Evolutionary conservation across 2,888 invertebrate species (phyloP).

Genomic region (Unio pictorum): DNA sequence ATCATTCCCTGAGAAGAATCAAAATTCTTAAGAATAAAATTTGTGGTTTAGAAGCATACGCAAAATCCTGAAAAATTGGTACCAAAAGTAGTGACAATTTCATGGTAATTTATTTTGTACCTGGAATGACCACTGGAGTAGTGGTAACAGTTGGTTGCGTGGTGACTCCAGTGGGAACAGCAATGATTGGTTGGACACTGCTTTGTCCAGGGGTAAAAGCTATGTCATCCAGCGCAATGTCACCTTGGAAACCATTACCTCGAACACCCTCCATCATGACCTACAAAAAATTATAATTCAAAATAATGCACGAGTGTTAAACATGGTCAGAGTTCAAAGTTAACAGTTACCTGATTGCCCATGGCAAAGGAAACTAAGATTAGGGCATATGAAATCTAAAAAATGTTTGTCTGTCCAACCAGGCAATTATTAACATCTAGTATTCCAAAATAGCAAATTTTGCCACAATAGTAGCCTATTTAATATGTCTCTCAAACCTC

Average conservation of each 20-base stretch:
- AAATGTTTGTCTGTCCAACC: neutral
- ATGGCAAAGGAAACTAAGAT: too few species aligned
- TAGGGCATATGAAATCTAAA: neutral
- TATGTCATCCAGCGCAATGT: slow-evolving; percentile 59
- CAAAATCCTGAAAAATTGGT: too few species aligned
- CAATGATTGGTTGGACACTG: slow-evolving; percentile 31
- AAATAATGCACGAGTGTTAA: neutral
- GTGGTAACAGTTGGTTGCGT: slow-evolving; percentile 27
- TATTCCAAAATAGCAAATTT: too few species aligned
- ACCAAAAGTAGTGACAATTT: too few species aligned
- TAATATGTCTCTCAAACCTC: too few species aligned
- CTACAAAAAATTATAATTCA: slow-evolving; percentile 10
- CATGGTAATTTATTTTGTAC: slow-evolving; percentile 10
- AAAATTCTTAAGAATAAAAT: too few species aligned
- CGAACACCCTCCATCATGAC: slow-evolving; percentile 48
- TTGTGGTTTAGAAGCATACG: too few species aligned
- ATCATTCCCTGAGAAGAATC: too few species aligned
- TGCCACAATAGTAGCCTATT: too few species aligned
- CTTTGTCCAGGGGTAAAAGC: slow-evolving; percentile 36
- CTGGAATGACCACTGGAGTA: slow-evolving; percentile 27
- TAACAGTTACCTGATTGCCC: too few species aligned
- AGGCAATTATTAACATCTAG: neutral
- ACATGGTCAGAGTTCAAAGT: neutral
- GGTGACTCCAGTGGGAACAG: slow-evolving; percentile 20
- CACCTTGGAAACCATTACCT: slow-evolving; percentile 51